phyloP scores from a whole-genome alignment of 2,113 vertebrate genomes.

The Peromyscus maniculatus region DNA sequence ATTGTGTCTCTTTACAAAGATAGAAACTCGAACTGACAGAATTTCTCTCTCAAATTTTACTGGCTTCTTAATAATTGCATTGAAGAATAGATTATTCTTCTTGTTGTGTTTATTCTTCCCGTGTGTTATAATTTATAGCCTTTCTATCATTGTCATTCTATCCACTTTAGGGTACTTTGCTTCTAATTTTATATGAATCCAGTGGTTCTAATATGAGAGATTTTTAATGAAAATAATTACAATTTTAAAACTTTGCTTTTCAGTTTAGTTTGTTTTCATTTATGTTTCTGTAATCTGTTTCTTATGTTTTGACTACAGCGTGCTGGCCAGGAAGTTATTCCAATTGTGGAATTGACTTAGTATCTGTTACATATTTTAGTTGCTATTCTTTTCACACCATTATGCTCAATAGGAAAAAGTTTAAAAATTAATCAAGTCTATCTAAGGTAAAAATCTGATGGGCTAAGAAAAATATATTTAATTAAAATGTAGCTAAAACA shows the following conservation, averaged over 20 bases:
- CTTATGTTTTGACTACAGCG: not conserved
- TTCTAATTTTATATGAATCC: not conserved
- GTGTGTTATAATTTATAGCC: not conserved
- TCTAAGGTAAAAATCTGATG: not conserved
- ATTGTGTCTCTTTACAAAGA: not conserved
- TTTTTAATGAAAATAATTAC: not conserved
- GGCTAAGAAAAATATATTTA: not conserved
- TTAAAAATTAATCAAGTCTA: not conserved
- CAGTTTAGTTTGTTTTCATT: not conserved
- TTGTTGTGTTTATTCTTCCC: not conserved
- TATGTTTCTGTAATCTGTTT: slow-evolving; percentile 28
- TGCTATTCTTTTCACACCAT: not conserved
- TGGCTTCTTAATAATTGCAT: not conserved
- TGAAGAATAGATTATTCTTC: not conserved
- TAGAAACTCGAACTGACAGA: not conserved
- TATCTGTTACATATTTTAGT: not conserved
- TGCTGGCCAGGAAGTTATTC: not conserved
- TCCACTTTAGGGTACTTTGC: not conserved
- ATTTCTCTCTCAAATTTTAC: not conserved
- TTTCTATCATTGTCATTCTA: not conserved
- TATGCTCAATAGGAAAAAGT: not conserved
- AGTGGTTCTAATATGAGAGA: not conserved
- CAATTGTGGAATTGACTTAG: not conserved
- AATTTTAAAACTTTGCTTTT: not conserved
- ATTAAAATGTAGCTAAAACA: not conserved